These are phyloP conservation scores for Peromyscus aztecus DNA, from an alignment of 2,797 vertebrate genomes.

Conservation along the genomic window DNA sequence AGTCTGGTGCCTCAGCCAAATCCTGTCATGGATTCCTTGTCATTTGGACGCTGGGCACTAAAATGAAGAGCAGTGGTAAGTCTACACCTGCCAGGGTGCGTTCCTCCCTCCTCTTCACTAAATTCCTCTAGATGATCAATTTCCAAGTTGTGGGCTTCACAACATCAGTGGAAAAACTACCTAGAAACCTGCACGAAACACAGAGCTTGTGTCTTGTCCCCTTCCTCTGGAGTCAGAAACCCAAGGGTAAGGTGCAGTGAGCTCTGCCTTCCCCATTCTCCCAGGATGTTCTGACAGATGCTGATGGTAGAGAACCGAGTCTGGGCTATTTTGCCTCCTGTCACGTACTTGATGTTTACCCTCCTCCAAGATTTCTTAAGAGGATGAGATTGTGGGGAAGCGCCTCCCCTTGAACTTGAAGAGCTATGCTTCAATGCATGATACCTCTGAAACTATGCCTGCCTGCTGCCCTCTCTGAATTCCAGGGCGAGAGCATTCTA, in stretches of 20 bases:
- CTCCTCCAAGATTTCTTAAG: constrained; percentile 23
- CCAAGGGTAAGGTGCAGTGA: fast-evolving
- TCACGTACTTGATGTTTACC: constrained; percentile 31
- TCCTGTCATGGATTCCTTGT: neutral
- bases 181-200: neutral
- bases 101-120: neutral
- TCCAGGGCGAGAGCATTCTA: constrained; percentile 75
- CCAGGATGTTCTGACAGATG: neutral
- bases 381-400: constrained; percentile 2
- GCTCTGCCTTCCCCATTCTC: neutral
- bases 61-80: neutral
- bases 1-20: neutral
- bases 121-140: constrained; percentile 5
- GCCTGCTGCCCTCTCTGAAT: constrained; percentile 61
- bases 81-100: neutral
- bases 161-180: neutral
- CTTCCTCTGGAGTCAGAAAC: neutral
- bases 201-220: neutral
- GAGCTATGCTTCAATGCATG: neutral
- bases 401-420: constrained; percentile 60
- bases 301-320: neutral
- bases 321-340: neutral
- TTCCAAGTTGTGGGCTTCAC: neutral
- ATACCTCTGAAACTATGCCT: constrained; percentile 60
- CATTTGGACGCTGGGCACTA: neutral